phyloP scores from a whole-genome alignment of 1,140 invertebrate species.

The Trachymyrmex cornetzi region DNA sequence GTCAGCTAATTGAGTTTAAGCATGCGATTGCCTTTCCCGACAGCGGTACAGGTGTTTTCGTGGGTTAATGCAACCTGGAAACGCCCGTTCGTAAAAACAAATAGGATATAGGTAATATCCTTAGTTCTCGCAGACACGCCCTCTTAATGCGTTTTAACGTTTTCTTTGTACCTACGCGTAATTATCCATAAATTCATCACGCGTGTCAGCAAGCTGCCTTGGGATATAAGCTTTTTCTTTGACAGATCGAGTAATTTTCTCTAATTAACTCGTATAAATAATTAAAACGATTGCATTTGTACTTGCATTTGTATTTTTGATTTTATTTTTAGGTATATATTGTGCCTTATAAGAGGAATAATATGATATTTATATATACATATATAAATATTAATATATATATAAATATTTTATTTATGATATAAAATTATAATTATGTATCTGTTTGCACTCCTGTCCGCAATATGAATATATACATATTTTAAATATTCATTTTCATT shows the following conservation, averaged over 20 bases:
- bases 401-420: neutral
- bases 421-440: neutral
- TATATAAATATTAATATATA: conserved; percentile 7
- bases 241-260: neutral
- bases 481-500: neutral
- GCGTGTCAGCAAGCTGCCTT: neutral
- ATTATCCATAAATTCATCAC: conserved; percentile 38
- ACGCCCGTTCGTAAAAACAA: conserved; percentile 59
- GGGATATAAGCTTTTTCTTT: neutral
- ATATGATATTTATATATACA: neutral
- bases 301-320: neutral
- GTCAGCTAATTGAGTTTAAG: conserved; percentile 76
- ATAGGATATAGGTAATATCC: conserved; percentile 52
- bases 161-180: conserved; percentile 24
- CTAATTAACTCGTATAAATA: neutral
- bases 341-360: neutral
- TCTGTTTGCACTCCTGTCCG: neutral
- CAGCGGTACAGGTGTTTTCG: conserved; percentile 69
- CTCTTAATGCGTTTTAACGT: conserved; percentile 18
- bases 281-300: neutral
- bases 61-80: conserved; percentile 65
- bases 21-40: conserved; percentile 68
- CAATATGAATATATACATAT: neutral
- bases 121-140: conserved; percentile 48
- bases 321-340: neutral